Conservation (phyloP, 37 sponge, comb jelly and placozoan species). For the Lycopodina hypogea region DNA sequence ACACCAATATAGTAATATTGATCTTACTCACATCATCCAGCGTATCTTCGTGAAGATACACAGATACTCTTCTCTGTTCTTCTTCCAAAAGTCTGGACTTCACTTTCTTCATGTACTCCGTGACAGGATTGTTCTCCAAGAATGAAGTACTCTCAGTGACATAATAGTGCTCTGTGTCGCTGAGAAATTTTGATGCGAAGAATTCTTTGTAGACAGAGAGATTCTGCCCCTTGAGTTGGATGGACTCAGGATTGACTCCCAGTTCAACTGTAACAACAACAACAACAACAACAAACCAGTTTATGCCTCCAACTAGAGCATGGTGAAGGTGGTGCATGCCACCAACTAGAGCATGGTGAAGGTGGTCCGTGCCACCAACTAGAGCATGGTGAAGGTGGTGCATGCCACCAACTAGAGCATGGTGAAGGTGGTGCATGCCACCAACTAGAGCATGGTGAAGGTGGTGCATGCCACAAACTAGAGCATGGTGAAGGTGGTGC, state of each 20-base stretch:
- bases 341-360: too few relatives aligned
- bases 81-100: conserved; percentile 89
- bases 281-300: background rate
- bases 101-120: conserved; percentile 96
- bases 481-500: too few relatives aligned
- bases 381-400: too few relatives aligned
- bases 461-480: too few relatives aligned
- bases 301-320: too few relatives aligned
- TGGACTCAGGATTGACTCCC: conserved; percentile 67
- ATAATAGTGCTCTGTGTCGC: conserved; percentile 89
- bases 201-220: conserved; percentile 75
- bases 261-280: conserved; percentile 73
- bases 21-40: conserved; percentile 62
- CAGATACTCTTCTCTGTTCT: conserved; percentile 86
- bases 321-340: background rate
- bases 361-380: too few relatives aligned
- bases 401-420: too few relatives aligned
- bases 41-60: conserved; percentile 92
- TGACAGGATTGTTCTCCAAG: conserved; percentile 88
- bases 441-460: too few relatives aligned
- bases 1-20: background rate
- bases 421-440: too few relatives aligned
- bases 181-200: conserved; percentile 84
- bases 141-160: conserved; percentile 80
- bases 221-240: conserved; percentile 67